Evolutionary conservation across 2,113 vertebrate species (phyloP), one percentile per base, ranked within the genome.

Genomic region (Plotosus lineatus): DNA sequence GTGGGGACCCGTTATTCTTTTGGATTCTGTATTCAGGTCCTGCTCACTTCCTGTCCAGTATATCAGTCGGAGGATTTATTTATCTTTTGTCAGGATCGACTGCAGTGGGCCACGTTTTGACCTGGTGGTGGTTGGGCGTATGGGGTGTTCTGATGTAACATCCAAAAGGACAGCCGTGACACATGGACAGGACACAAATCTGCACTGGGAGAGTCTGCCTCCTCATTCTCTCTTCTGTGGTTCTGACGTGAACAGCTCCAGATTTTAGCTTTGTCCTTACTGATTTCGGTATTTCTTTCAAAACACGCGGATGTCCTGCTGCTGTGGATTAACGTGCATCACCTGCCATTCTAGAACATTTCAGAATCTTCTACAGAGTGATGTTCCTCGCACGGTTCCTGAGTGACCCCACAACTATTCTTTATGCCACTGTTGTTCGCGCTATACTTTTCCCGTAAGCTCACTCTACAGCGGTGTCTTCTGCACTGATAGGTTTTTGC

Each of bases 111-210:
- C 21, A 56, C 6, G 46, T 61, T 48, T 56, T 80, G 53, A 58
- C 42, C 4, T 44, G 31, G 36, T 26, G 44, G 42, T 6, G 42
- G 44, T 75, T 26, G 1, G 66, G 17, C 1, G 26, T 74, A 9
- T 23, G 69, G 12, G 55, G 63, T 2, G 68, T 61, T 80, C 77
- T 80, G 77, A 80, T 23, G n/a, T 56, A 55, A 65, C 12, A 61
- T 28, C 69, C 85, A 56, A 81, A 72, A 5, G 75, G 46, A 8
- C 78, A 73, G 50, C 78, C 23, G 17, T 83, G 79, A 79, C 83
- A 78, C 0, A 50, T 71, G 6, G 85, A 60, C 60, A 79, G 21
- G 15, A 60, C 14, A 1, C 46, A 46, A 51, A 72, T 66, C n/a
- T 76, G 31, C 6, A 72, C 28, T 2, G 81, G 53, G 28, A 55